Percentiles rank a stretch among this genome's conserved stretches.
phyloP scores from a whole-genome alignment of 2,888 invertebrate species.

The Melanostoma mellinum region DNA sequence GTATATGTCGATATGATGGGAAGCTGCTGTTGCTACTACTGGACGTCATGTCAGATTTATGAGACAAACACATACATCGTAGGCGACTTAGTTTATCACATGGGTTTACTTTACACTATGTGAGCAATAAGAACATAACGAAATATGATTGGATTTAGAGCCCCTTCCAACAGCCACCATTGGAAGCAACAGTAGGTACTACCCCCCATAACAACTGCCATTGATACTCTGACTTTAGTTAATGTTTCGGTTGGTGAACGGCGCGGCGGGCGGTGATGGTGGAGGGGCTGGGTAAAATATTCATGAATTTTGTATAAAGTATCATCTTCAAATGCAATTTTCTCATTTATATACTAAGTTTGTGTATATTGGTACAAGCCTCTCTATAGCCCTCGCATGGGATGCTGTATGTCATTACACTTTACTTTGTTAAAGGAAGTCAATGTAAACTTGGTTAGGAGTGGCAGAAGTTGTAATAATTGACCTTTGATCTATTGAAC shows the following conservation, averaged over 20 bases:
- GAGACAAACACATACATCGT: constrained; percentile 48
- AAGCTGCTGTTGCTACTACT: constrained; percentile 42
- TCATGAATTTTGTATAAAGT: constrained; percentile 55
- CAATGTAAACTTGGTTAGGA: constrained; percentile 60
- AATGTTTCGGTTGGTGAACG: constrained; percentile 55
- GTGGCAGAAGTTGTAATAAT: background rate
- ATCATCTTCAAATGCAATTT: constrained; percentile 62
- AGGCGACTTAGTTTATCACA: constrained; percentile 68
- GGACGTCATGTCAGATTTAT: constrained; percentile 72
- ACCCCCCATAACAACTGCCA: background rate
- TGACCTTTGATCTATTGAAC: constrained; percentile 4
- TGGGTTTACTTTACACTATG: constrained; percentile 60
- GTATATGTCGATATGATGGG: constrained; percentile 14
- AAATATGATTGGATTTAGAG: constrained; percentile 72
- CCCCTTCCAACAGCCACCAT: constrained; percentile 58
- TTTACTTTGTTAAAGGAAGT: constrained; percentile 32
- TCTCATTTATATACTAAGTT: background rate
- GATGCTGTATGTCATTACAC: constrained; percentile 40
- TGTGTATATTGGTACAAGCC: background rate
- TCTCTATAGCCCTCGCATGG: background rate
- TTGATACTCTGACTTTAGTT: constrained; percentile 56
- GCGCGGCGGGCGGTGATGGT: background rate
- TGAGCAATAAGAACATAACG: constrained; percentile 67
- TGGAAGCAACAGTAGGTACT: background rate
- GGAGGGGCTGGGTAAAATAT: constrained; percentile 52